A percentile compares a stretch with the other conserved stretches of the same genome.
Evolutionary conservation across 2,888 invertebrate species (phyloP).

Genomic region (Chymomyza procnemis): DNA sequence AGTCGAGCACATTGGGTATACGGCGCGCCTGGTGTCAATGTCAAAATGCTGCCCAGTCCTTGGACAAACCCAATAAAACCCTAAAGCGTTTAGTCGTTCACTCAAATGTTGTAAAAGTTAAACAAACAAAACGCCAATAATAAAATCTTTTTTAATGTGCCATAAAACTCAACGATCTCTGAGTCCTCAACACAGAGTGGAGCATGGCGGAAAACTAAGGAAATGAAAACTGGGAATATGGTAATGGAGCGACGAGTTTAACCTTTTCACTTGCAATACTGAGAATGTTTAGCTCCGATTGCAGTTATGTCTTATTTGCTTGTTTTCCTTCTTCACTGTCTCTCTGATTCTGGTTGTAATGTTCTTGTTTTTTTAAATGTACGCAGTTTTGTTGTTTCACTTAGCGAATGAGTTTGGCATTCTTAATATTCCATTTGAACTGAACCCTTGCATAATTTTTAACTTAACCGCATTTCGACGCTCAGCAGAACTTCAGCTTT

Average conservation of each 20-base stretch:
- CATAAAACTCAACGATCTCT: background rate
- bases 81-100: background rate
- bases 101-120: background rate
- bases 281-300: constrained; percentile 33
- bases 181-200: background rate
- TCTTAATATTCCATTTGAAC: background rate
- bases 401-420: background rate
- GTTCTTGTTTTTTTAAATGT: constrained; percentile 10
- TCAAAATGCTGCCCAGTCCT: background rate
- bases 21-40: background rate
- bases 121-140: background rate
- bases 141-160: constrained; percentile 12
- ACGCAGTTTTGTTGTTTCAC: constrained; percentile 29
- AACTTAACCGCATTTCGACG: constrained; percentile 14
- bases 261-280: constrained; percentile 22
- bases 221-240: background rate
- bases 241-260: constrained; percentile 4
- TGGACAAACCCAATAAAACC: background rate
- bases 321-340: constrained; percentile 30
- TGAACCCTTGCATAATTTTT: background rate
- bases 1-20: background rate
- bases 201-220: background rate
- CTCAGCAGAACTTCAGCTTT: constrained; percentile 26
- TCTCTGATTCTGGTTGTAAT: constrained; percentile 9
- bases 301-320: constrained; percentile 9